A percentile compares a stretch with the other conserved stretches of the same genome.
Evolutionary conservation across 2,113 vertebrate genomes (phyloP).

Genomic region (Gallinago jamesoni): DNA sequence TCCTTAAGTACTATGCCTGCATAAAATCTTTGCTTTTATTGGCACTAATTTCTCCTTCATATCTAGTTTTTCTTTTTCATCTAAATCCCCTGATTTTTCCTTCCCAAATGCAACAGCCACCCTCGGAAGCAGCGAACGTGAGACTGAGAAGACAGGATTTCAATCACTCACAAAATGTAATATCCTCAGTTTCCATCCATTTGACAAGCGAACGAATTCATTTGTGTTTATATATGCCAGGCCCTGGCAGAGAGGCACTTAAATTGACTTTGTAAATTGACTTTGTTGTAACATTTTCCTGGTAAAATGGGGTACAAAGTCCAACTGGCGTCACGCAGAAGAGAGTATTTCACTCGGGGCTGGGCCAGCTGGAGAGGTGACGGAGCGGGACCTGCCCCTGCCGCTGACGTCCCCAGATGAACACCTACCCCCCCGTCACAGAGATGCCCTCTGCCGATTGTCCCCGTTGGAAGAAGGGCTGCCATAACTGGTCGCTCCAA

Average conservation of each 20-base stretch:
- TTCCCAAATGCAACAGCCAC: not conserved
- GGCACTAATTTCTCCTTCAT: not conserved
- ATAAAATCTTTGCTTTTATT: not conserved
- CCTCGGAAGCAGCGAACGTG: not conserved
- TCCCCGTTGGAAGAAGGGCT: not conserved
- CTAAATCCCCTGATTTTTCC: not conserved
- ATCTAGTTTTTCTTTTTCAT: not conserved
- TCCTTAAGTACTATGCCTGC: not conserved
- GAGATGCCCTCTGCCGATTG: not conserved
- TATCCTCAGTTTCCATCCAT: not conserved
- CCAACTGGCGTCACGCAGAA: not conserved
- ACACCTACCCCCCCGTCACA: not conserved
- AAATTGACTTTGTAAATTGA: constrained; percentile 31
- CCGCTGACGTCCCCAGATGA: not conserved
- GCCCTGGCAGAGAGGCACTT: not conserved
- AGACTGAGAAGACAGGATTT: constrained; percentile 16
- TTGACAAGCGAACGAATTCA: constrained; percentile 33
- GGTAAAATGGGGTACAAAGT: not conserved
- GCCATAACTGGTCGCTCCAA: not conserved
- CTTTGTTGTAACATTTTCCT: constrained; percentile 9
- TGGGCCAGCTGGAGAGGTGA: not conserved
- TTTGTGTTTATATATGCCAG: constrained; percentile 2
- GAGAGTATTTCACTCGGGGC: not conserved
- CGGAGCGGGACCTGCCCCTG: not conserved
- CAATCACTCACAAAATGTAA: constrained; percentile 6